Evolutionary conservation across 2,888 invertebrate genomes (phyloP), one percentile per base, ranked within the genome.

Genomic region (Eueremaeus valkanovi): DNA sequence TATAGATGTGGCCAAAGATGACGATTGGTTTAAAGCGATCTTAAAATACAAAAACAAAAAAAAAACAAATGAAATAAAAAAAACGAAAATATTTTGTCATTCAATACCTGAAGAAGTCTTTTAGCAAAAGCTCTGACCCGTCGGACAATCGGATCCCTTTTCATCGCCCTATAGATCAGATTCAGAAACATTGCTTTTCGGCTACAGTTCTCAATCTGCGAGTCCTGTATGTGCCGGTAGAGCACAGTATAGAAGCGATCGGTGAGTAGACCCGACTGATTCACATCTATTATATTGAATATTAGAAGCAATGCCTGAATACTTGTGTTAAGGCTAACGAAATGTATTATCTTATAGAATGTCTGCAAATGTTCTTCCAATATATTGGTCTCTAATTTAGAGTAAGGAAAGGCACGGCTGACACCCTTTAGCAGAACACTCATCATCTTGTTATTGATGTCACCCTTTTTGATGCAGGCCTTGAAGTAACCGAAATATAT

Each of bases 401-500:
- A 90, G 85, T 89, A 93, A 0, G 92, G 92, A 85, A 90, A 92
- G 0, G 93, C 91, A 80, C 92, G 87, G 81, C 92, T 92, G 6
- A 94, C 89, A 0, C 94, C 94, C 77, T 89, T 88, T 70, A 95
- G 84, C 73, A 95, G 86, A 0, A 90, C 91, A 78, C 90, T 89
- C 90, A 95, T 90, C 86, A 93, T 90, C 81, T 90, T 88, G 80
- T 89, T 90, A 81, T 93, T 90, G 0, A 93, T 88, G 77, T 92
- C 91, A 2, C 91, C 91, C 82, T 89, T 90, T 82, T 94, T 93
- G 6, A 94, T 89, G 75, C 91, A 89, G 72, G 93, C 91, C 85
- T 95, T 95, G 86, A 99, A 99, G 83, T 98, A 93, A 0, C 93
- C 90, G 83, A 99, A 94, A 84, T 98, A 99, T 72, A 98, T 90